Conservation (phyloP, 1,140 invertebrate species). For the Sinella curviseta region DNA sequence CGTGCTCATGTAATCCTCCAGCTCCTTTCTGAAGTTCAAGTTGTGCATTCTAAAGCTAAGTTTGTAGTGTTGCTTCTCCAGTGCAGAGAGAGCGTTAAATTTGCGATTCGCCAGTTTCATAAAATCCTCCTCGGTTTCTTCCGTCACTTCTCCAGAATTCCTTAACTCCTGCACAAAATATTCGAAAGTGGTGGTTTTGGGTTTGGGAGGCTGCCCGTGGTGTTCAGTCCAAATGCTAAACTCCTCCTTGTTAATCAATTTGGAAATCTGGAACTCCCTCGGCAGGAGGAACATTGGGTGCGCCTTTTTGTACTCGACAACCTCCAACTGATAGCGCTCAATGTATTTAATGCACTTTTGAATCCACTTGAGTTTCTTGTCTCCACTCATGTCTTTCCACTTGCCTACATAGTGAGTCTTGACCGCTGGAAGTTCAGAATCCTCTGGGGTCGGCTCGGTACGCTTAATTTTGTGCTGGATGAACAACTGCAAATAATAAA, state of each 20-base stretch:
- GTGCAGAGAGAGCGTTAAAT: conserved; percentile 23
- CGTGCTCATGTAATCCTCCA: conserved; percentile 17
- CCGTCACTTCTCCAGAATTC: conserved; percentile 15
- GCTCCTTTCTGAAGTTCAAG: conserved; percentile 27
- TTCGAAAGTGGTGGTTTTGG: neutral
- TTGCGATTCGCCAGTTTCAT: neutral
- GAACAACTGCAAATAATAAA: conserved; percentile 21
- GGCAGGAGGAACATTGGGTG: conserved; percentile 22
- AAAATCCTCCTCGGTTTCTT: neutral
- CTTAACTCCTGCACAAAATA: neutral
- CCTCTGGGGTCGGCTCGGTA: neutral
- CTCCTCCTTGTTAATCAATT: conserved; percentile 26
- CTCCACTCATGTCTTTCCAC: neutral
- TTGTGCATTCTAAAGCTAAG: neutral
- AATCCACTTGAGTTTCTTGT: conserved; percentile 35
- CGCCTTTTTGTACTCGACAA: conserved; percentile 16
- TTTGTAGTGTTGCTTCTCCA: conserved; percentile 17
- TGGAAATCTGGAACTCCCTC: conserved; percentile 15
- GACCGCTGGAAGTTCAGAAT: conserved; percentile 24
- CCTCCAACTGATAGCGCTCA: conserved; percentile 3
- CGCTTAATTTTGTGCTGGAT: conserved; percentile 29
- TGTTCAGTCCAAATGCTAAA: conserved; percentile 32
- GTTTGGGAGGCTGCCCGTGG: conserved; percentile 17
- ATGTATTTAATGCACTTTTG: conserved; percentile 8
- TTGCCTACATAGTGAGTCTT: conserved; percentile 30